Conservation (phyloP, 1,140 invertebrate species). For the Drosophila pseudoobscura region DNA sequence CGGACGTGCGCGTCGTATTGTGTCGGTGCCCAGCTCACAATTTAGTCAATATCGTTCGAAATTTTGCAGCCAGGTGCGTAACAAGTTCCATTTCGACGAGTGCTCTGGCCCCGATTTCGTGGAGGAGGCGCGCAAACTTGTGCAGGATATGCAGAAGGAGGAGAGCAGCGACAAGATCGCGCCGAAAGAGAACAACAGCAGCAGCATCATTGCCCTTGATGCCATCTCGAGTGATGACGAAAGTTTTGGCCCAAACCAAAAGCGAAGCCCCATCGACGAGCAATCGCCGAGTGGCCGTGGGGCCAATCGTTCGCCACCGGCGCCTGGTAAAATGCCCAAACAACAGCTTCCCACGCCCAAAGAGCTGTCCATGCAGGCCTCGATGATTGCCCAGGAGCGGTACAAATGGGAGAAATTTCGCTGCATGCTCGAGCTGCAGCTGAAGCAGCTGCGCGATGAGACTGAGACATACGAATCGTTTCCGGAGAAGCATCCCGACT, state of each 20-base stretch:
- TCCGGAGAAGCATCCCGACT: constrained; percentile 93
- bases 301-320: constrained; percentile 61
- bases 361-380: constrained; percentile 74
- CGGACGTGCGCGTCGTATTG: constrained; percentile 40
- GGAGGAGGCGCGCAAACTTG: constrained; percentile 30
- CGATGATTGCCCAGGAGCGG: constrained; percentile 83
- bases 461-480: constrained; percentile 91
- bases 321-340: background rate
- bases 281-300: constrained; percentile 49
- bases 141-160: constrained; percentile 18
- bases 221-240: constrained; percentile 80
- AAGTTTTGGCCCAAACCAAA: constrained; percentile 28
- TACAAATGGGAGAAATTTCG: constrained; percentile 86
- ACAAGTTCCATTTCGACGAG: constrained; percentile 83
- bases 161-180: constrained; percentile 13
- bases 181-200: constrained; percentile 16
- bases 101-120: constrained; percentile 70
- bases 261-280: constrained; percentile 33
- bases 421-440: constrained; percentile 71
- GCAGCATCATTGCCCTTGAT: constrained; percentile 57
- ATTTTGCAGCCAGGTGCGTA: constrained; percentile 83
- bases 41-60: constrained; percentile 59
- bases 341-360: constrained; percentile 71
- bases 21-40: constrained; percentile 41
- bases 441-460: constrained; percentile 84